Evolutionary conservation across 2,888 invertebrate genomes (phyloP).

Genomic region (Magallana nippona): DNA sequence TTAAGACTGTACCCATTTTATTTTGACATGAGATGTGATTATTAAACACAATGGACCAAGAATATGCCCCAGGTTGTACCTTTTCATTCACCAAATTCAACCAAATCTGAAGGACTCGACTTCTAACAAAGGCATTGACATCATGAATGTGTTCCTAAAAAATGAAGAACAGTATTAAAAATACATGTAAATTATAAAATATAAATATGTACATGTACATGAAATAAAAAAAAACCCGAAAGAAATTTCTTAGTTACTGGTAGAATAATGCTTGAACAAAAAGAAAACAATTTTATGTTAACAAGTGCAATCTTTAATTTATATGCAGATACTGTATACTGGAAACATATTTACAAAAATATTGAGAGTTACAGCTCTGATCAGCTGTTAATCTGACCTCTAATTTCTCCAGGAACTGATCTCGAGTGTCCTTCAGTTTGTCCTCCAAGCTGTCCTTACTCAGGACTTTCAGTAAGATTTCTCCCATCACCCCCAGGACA

Average conservation of each 20-base stretch:
- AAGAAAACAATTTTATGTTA: too few species aligned
- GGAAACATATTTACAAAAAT: too few species aligned
- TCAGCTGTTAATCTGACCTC: conserved; percentile 77
- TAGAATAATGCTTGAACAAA: too few species aligned
- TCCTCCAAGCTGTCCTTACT: conserved; percentile 87
- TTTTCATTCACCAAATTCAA: conserved; percentile 88
- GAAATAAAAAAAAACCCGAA: too few species aligned
- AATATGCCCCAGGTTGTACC: conserved; percentile 82
- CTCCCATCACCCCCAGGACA: conserved; percentile 90
- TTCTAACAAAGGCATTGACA: conserved; percentile 90
- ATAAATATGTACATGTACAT: too few species aligned
- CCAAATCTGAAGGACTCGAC: conserved; percentile 92
- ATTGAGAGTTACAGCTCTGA: too few species aligned
- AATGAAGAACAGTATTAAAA: conserved; percentile 23
- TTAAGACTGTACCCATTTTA: too few species aligned
- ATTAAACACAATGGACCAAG: too few species aligned
- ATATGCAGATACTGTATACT: too few species aligned
- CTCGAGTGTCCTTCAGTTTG: conserved; percentile 86
- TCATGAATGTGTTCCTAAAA: conserved; percentile 89
- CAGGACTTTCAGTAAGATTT: conserved; percentile 86
- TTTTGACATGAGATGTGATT: too few species aligned
- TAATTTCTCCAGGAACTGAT: conserved; percentile 89
- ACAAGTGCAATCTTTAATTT: too few species aligned
- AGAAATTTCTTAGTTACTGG: too few species aligned
- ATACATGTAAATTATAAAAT: not conserved